Evolutionary conservation across 2,113 vertebrate species (phyloP), one percentile per base, ranked within the genome.

Genomic region (Micronycteris hirsuta): DNA sequence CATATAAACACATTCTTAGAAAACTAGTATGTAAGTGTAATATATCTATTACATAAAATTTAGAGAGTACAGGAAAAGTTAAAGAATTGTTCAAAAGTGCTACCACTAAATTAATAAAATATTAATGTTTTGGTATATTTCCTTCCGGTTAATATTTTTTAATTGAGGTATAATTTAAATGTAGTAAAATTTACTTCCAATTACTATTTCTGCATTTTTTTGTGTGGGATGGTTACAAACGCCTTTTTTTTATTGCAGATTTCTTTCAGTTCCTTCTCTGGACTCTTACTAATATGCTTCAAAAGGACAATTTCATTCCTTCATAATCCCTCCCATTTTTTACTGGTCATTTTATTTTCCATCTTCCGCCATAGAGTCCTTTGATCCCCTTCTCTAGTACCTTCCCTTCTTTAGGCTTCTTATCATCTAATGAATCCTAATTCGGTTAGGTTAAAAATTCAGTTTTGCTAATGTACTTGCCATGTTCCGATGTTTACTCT

Each of bases 1-100:
- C 33, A 36, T 61, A 47, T 20, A 92, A 71, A 80, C 31, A 71
- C 4, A 49, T 49, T 92, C 70, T n/a, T 84, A 17, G 49, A 96
- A 76, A 93, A 47, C 13, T 70, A 47, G 31, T 52, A 73, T 82
- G 31, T 88, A 85, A 91, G 88, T 84, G 13, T 49, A 87, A 56
- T n/a, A 74, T 85, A 28, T 78, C 71, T 96, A 49, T 83, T 56
- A 58, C 70, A 78, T n/a, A 49, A 56, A 45, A 63, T 82, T 88
- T 45, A 36, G 85, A 93, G 96, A 85, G 68, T 52, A 70, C 10
- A 91, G 65, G 65, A 87, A 73, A 92, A 87, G 49, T 74, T 38
- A 88, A 81, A 90, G n/a, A 71, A 41, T 33, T 13, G 1, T 93
- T 92, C 33, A 47, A 67, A 94, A 76, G 70, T 77, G 41, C 19